phyloP scores from a whole-genome alignment of 2,797 vertebrate species.

The Micromesistius poutassou region DNA sequence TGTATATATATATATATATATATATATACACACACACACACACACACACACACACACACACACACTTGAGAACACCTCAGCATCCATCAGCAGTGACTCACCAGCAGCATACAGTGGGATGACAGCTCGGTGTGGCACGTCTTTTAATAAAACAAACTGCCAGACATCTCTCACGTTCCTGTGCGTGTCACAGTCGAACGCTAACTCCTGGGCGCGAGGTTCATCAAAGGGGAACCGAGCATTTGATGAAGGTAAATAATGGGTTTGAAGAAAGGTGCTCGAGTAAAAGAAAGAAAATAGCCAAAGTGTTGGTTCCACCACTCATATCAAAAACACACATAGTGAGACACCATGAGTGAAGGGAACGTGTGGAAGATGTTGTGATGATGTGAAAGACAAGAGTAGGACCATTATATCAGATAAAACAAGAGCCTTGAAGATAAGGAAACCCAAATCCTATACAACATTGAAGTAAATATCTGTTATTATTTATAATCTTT shows the following conservation, averaged over 20 bases:
- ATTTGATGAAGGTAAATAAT: neutral
- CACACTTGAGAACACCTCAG: neutral
- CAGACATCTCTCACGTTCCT: neutral
- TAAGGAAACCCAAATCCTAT: no score
- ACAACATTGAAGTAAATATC: no score
- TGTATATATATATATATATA: no score
- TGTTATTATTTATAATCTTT: no score
- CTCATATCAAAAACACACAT: neutral
- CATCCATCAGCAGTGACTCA: neutral
- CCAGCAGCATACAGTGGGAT: neutral
- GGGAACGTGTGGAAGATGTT: neutral
- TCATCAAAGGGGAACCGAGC: neutral
- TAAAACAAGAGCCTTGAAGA: neutral
- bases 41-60: no score
- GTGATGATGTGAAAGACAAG: no score
- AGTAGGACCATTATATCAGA: neutral
- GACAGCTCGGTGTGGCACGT: neutral
- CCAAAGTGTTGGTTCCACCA: neutral
- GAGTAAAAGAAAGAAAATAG: neutral
- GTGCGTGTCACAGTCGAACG: neutral
- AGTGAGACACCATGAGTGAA: neutral
- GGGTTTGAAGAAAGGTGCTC: neutral
- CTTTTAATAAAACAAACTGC: conserved; percentile 1
- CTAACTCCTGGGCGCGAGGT: neutral
- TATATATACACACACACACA: no score